Evolutionary conservation across 1,140 invertebrate species (phyloP).

Genomic region (Episyrphus balteatus): DNA sequence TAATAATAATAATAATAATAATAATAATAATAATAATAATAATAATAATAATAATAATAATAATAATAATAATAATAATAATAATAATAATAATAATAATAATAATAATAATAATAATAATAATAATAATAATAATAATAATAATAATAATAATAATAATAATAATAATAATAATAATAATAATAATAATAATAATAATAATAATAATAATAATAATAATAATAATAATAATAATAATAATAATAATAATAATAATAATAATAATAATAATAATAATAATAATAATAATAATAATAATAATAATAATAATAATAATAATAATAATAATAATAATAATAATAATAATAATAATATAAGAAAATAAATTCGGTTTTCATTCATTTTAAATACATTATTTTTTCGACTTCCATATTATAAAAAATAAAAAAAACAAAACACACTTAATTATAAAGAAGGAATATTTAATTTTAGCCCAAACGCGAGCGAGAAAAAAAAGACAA

Average conservation of each 20-base stretch:
- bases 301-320: not conserved
- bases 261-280: not conserved
- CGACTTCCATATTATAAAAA: too few species aligned
- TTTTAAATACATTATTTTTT: too few species aligned
- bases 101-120: not conserved
- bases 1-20: not conserved
- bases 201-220: not conserved
- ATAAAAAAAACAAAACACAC: too few species aligned
- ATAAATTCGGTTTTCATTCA: too few species aligned
- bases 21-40: not conserved
- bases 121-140: not conserved
- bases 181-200: not conserved
- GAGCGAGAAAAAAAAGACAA: too few species aligned
- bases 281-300: not conserved
- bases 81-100: not conserved
- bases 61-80: not conserved
- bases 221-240: not conserved
- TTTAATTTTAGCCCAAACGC: too few species aligned
- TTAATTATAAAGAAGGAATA: too few species aligned
- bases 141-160: not conserved
- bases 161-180: not conserved
- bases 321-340: not conserved
- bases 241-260: not conserved
- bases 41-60: not conserved
- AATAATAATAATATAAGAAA: too few species aligned